Percentiles rank a stretch among this genome's conserved stretches.
These are phyloP conservation scores for Conus canariensis DNA, from an alignment of 2,888 invertebrate species.

Conservation along the genomic window DNA sequence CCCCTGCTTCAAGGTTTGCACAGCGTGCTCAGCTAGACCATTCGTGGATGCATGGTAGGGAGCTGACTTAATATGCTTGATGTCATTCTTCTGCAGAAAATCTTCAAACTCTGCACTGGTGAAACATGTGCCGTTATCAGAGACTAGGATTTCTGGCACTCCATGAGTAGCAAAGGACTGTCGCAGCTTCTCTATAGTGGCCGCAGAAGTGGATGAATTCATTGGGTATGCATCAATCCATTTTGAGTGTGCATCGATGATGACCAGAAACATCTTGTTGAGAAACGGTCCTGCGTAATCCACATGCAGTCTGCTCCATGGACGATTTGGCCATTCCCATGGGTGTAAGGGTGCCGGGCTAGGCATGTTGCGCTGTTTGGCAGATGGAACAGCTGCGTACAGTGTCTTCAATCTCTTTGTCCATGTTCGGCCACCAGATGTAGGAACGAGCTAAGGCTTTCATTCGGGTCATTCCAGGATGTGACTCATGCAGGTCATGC, in stretches of 20 bases:
- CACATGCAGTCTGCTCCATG: constrained; percentile 52
- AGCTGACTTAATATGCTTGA: constrained; percentile 46
- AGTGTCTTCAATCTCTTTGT: background rate
- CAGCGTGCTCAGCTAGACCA: background rate
- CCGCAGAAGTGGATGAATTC: constrained; percentile 23
- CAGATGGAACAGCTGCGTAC: constrained; percentile 41
- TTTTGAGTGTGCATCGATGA: background rate
- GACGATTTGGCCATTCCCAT: constrained; percentile 59
- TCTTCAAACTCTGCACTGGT: constrained; percentile 50
- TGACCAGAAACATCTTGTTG: background rate
- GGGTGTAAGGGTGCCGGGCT: constrained; percentile 58
- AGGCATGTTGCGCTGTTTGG: constrained; percentile 50
- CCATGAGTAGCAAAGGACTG: background rate
- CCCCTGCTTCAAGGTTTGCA: background rate
- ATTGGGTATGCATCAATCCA: background rate
- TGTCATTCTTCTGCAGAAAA: constrained; percentile 35
- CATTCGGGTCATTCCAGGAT: background rate
- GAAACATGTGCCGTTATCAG: constrained; percentile 51
- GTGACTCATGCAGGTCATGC: background rate
- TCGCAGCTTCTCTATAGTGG: background rate
- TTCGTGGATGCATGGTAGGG: constrained; percentile 49
- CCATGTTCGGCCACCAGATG: background rate
- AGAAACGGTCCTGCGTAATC: background rate
- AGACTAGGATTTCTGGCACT: constrained; percentile 44
- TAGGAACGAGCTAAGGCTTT: constrained; percentile 41